Conservation (phyloP, 2,888 invertebrate species). For the Mycalesis mineus region DNA sequence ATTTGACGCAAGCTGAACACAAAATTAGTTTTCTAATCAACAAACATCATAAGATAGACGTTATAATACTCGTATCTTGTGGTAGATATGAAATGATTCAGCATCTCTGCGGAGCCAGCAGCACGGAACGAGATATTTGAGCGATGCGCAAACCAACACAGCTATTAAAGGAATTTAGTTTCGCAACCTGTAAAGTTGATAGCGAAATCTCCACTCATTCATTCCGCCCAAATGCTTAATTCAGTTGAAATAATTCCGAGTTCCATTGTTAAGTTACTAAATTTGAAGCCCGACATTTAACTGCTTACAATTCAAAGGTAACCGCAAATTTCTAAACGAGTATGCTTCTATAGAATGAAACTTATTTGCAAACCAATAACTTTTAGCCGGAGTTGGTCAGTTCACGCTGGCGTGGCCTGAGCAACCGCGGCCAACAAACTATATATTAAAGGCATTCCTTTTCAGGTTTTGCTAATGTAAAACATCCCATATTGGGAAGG, state of each 20-base stretch:
- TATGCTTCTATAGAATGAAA: slow-evolving; percentile 68
- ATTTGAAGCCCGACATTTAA: slow-evolving; percentile 74
- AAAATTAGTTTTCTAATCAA: too few species aligned
- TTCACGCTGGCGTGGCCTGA: slow-evolving; percentile 46
- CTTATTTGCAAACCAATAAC: slow-evolving; percentile 75
- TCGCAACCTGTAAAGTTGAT: slow-evolving; percentile 62
- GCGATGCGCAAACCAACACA: slow-evolving; percentile 51
- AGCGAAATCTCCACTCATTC: slow-evolving; percentile 66
- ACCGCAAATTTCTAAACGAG: slow-evolving; percentile 74
- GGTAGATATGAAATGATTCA: not conserved
- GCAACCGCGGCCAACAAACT: slow-evolving; percentile 53
- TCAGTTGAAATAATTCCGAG: slow-evolving; percentile 72
- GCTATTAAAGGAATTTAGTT: slow-evolving; percentile 65
- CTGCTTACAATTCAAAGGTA: slow-evolving; percentile 77
- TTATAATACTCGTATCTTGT: not conserved
- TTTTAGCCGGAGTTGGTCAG: slow-evolving; percentile 62
- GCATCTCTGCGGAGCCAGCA: slow-evolving; percentile 22
- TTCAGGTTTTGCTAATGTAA: slow-evolving; percentile 35
- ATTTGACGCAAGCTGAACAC: not conserved
- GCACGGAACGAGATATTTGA: slow-evolving; percentile 47
- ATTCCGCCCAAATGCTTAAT: slow-evolving; percentile 69
- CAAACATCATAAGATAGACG: not conserved
- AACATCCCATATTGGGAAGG: slow-evolving; percentile 27
- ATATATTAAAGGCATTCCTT: slow-evolving; percentile 58
- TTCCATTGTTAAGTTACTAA: slow-evolving; percentile 74